These are phyloP conservation scores for Electrona antarctica DNA, from an alignment of 2,113 vertebrate species.

Conservation along the genomic window DNA sequence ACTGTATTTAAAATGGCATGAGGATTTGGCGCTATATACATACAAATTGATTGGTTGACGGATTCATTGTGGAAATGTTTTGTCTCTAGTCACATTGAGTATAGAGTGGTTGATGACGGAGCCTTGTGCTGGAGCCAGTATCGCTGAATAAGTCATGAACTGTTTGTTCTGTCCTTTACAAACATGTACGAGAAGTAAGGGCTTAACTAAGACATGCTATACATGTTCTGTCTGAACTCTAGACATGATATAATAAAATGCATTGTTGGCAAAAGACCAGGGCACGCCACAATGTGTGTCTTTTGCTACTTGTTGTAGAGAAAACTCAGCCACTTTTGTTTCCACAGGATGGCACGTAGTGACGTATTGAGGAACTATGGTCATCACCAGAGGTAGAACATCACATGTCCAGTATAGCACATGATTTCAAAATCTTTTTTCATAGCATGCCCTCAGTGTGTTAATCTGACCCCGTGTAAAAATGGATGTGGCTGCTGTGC, in stretches of 20 bases:
- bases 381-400: neutral
- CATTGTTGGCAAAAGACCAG: too few relatives aligned
- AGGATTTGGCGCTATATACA: too few relatives aligned
- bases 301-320: too few relatives aligned
- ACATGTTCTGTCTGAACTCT: neutral
- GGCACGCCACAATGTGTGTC: too few relatives aligned
- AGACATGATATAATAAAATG: too few relatives aligned
- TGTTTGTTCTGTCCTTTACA: neutral
- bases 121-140: neutral
- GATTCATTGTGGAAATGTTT: neutral
- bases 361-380: too few relatives aligned
- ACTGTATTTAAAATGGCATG: too few relatives aligned
- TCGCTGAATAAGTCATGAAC: constrained; percentile 1
- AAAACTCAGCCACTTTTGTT: too few relatives aligned
- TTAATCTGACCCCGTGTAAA: too few relatives aligned
- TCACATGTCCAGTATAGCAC: neutral
- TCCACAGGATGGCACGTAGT: too few relatives aligned
- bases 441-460: neutral
- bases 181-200: neutral
- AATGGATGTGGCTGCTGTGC: too few relatives aligned
- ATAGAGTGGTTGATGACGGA: neutral
- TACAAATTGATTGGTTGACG: too few relatives aligned
- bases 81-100: neutral
- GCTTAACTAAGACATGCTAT: constrained; percentile 2
- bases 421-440: neutral